Base-by-base conservation (phyloP, 2,888 invertebrate species). In the Hermodice carunculata region DNA sequence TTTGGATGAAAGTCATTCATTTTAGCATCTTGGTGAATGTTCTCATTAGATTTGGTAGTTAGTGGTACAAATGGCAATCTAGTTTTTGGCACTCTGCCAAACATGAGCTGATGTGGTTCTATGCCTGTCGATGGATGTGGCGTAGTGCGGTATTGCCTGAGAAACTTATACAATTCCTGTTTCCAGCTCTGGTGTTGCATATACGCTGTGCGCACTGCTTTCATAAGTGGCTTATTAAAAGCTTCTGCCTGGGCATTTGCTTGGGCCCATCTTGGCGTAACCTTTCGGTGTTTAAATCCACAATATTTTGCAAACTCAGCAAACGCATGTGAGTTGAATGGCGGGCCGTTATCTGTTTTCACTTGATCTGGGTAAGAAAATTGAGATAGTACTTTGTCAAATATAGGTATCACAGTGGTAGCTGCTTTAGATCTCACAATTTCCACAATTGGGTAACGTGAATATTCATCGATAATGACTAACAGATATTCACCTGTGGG, bases 281-380 rank as follows among this genome's bases (percentile, higher is more conserved):
- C 56, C 19, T 49, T 32, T 1, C 19, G 4, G 19, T 63, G 63
- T 1, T 26, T 24, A 4, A 28, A 44, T 6, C 31, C 54, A 3
- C 3, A 28, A 17, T 37, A 3, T 3, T 32, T 3, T 14, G 49
- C 32, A 28, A 49, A 59, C 6, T 4, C 6, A 4, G 5, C 26
- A 24, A 59, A 59, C 26, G 48, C 59, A 1, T 29, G 19, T 6
- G 53, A 29, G 3, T 37, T 40, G 40, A 59, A 64, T 11, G 52
- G 64, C 8, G 51, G 60, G 6, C 64, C 60, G 40, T 64, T 64
- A 24, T 64, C 64, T 19, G 34, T 51, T 26, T 44, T 40, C 2
- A 64, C 4, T 29, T 11, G 42, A 3, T 51, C 52, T 5, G 64
- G 64, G 5, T 29, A 22, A 6, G 52, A 43, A 29, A 43, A 44